These are phyloP conservation scores for Mesitornis unicolor DNA, from an alignment of 2,113 vertebrate species.

Conservation along the genomic window DNA sequence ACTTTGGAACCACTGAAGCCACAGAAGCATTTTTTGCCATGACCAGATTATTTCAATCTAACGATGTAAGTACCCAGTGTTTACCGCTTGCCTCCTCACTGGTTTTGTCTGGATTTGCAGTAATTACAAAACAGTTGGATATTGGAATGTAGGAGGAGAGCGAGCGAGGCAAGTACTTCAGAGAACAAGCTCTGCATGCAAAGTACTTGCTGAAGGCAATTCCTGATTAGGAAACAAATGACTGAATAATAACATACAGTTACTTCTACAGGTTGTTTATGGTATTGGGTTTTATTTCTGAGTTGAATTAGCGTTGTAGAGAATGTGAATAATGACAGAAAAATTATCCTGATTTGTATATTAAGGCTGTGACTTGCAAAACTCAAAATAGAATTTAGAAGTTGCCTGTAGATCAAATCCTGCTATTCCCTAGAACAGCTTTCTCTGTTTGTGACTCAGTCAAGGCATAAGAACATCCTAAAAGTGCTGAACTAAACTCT, in stretches of 20 bases:
- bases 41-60: slow-evolving; percentile 96
- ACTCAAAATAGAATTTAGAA: background rate
- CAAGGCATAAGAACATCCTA: background rate
- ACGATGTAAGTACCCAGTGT: slow-evolving; percentile 83
- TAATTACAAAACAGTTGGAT: background rate
- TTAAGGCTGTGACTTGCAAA: too few relatives aligned
- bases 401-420: background rate
- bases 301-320: background rate
- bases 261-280: background rate
- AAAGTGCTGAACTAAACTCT: background rate
- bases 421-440: background rate
- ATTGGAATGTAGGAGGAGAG: background rate
- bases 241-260: accelerated
- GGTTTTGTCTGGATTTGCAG: background rate
- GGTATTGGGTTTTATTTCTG: background rate
- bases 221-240: background rate
- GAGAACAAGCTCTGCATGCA: background rate
- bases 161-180: background rate
- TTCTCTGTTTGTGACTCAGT: background rate
- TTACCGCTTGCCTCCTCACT: background rate
- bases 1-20: slow-evolving; percentile 95
- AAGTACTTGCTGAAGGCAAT: background rate
- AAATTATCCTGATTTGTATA: too few relatives aligned
- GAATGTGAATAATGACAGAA: background rate
- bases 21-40: slow-evolving; percentile 98